Conservation (phyloP, 2,797 vertebrate species). For the Oreochromis grahami region DNA sequence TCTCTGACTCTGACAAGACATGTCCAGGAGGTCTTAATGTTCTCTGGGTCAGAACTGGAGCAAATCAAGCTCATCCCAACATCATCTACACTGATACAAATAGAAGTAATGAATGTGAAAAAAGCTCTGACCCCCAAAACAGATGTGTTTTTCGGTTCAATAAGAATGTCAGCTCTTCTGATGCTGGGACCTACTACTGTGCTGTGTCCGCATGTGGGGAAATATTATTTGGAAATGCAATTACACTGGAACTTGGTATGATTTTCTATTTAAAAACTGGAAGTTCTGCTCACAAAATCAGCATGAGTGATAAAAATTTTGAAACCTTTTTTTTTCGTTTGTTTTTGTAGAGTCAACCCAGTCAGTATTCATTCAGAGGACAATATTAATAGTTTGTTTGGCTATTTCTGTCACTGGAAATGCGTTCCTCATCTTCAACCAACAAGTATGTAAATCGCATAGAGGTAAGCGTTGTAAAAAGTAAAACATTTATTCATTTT, state of each 20-base stretch:
- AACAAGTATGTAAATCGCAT: background rate
- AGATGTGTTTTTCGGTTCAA: slow-evolving; percentile 4
- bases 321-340: background rate
- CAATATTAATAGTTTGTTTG: background rate
- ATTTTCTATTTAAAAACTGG: background rate
- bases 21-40: slow-evolving; percentile 7
- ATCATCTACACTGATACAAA: slow-evolving; percentile 9
- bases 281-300: background rate
- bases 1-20: background rate
- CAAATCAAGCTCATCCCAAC: background rate
- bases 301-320: background rate
- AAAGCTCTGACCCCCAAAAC: background rate
- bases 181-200: background rate
- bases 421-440: background rate
- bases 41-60: background rate
- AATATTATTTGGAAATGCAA: background rate
- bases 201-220: background rate
- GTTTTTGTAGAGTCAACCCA: rapidly evolving
- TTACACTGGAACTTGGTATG: background rate
- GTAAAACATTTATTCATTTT: background rate
- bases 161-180: background rate
- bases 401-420: background rate
- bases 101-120: background rate
- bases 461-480: background rate
- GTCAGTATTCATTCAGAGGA: background rate